Percentiles rank a stretch among this genome's conserved stretches.
Evolutionary conservation across 2,888 invertebrate genomes (phyloP).

Genomic region (Amphipoea oculea): DNA sequence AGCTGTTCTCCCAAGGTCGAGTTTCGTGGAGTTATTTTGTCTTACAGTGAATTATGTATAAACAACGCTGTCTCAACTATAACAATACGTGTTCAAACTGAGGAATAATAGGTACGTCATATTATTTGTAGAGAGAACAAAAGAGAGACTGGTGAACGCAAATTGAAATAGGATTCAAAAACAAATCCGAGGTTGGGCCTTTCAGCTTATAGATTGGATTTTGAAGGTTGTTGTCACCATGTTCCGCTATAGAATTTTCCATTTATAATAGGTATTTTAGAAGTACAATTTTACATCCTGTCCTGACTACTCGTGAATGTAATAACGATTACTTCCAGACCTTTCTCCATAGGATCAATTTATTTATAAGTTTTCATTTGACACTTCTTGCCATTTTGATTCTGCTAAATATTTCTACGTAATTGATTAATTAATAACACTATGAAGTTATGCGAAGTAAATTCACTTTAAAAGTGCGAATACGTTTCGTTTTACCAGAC

Average conservation of each 20-base stretch:
- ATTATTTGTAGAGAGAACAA: constrained; percentile 47
- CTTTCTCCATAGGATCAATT: background rate
- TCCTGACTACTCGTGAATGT: background rate
- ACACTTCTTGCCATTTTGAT: background rate
- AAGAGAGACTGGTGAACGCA: constrained; percentile 45
- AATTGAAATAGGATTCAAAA: constrained; percentile 54
- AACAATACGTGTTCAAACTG: constrained; percentile 69
- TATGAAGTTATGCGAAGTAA: background rate
- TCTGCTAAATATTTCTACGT: background rate
- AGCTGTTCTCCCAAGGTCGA: constrained; percentile 73
- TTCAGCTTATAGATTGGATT: constrained; percentile 26
- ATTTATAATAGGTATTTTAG: background rate
- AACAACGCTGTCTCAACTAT: constrained; percentile 58
- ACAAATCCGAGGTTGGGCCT: constrained; percentile 56
- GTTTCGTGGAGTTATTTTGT: constrained; percentile 73
- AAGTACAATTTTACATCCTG: background rate
- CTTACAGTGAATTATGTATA: constrained; percentile 59
- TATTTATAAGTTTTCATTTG: background rate
- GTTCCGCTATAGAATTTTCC: background rate
- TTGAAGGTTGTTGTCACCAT: constrained; percentile 44
- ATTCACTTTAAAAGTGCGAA: background rate
- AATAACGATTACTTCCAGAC: background rate
- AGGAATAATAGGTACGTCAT: constrained; percentile 41
- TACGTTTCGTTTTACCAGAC: constrained; percentile 10
- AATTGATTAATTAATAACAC: background rate